Evolutionary conservation across 1,140 invertebrate genomes (phyloP).

Genomic region (Archegozetes longisetosus): DNA sequence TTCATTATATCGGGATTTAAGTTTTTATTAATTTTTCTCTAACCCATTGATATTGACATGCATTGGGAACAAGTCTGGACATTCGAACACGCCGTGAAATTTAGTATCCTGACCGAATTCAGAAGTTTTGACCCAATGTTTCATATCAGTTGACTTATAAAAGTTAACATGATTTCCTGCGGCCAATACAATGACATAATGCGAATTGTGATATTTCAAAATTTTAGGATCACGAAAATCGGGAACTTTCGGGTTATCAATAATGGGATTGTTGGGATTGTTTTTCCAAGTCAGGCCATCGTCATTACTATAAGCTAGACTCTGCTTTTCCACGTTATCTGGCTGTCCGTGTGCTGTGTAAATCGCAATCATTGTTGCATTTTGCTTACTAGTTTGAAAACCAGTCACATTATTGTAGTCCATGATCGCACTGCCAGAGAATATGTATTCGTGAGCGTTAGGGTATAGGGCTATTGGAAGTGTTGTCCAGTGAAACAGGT

Average conservation of each 20-base stretch:
- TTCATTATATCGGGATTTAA: too few species aligned
- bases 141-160: constrained; percentile 11
- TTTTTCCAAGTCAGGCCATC: not conserved
- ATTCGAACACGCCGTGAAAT: constrained; percentile 8
- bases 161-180: constrained; percentile 6
- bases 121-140: not conserved
- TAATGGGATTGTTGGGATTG: constrained; percentile 10
- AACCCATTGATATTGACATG: not conserved
- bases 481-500: constrained; percentile 12
- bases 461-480: constrained; percentile 4
- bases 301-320: not conserved
- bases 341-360: not conserved
- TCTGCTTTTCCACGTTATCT: not conserved
- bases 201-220: not conserved
- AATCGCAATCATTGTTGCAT: not conserved
- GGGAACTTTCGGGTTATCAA: not conserved
- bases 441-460: not conserved
- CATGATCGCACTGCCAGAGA: constrained; percentile 9
- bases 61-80: constrained; percentile 1
- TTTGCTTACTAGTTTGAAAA: not conserved
- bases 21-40: too few species aligned
- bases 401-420: constrained; percentile 10
- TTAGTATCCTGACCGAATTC: constrained; percentile 2
- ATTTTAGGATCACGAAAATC: constrained; percentile 13
- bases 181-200: constrained; percentile 9